Base-by-base conservation (phyloP, 2,797 vertebrate species). In the Sebastes steindachneri region DNA sequence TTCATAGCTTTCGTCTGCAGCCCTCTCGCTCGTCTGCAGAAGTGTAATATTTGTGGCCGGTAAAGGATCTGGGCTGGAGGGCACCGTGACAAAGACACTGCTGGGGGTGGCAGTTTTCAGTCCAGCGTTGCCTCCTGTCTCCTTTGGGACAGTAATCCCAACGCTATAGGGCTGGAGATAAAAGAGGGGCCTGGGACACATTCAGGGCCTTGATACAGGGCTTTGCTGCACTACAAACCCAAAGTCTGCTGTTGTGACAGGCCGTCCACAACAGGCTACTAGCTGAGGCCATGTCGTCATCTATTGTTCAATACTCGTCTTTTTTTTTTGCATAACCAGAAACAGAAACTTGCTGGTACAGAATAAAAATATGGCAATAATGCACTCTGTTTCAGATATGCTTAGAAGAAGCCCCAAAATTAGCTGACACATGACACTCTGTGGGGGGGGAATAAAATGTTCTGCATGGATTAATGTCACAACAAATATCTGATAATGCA, bases 121-220 rank as follows among this genome's bases (percentile, higher is more conserved):
- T 59, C 71, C 83, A 75, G 77, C 29, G 88, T 79, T 85, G 79
- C 82, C 68, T 59, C 72, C 73, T 68, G 69, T 90, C 83, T 90
- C 88, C 86, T 91, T 87, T 93, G 86, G 92, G 90, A 74, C 82
- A 80, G 87, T 96, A 95, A 96, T 95, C 95, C 95, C 68, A 82
- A 76, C 4, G 80, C 89, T 94, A 92, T 86, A 86, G 84, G 79
- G 73, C 69, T 25, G 29, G 54, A 90, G 87, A 94, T 93, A 95
- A 95, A 95, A 93, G 90, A 85, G 90, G 78, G 92, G 92, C 88
- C 93, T 87, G 54, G 63, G 68, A 70, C 78, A 88, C 90, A 94
- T 95, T 94, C 91, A 95, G 83, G 64, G 77, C 79, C 86, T 82
- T 83, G 87, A 94, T 88, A 80, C 83, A 41, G 91, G 92, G 92